Evolutionary conservation across 2,797 vertebrate genomes (phyloP), one percentile per base, ranked within the genome.

Genomic region (Sparus aurata): DNA sequence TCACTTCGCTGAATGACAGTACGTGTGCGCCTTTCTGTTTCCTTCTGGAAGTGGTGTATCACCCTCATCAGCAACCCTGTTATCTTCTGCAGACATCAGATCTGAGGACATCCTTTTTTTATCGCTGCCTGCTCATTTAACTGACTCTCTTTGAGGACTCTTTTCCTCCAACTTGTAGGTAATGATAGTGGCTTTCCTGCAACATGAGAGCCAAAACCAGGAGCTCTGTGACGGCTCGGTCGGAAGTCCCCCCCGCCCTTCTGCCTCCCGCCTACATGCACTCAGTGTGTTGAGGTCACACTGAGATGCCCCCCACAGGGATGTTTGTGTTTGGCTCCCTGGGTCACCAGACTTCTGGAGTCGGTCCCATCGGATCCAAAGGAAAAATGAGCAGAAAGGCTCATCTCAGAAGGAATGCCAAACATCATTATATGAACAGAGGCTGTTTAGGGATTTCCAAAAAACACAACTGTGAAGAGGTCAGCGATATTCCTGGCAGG

Each of bases 341-440:
- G 77, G 77, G 86, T 83, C 91, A 81, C 89, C 91, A 92, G 92
- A 92, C 88, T 83, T 73, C 82, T 90, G 91, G 90, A 92, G 89
- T 90, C 83, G 7, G 49, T 88, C 92, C 89, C 85, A 84, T 90
- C 75, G 89, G 90, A 94, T 92, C 85, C 57, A 65, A 84, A 88
- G 59, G 71, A 87, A 93, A 93, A 93, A 92, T 72, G 43, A 87
- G 78, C 75, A 72, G 62, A 89, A 83, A 85, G 87, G 78, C 67
- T 63, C 22, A 10, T 70, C 77, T 92, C 69, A 60, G 70, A 87
- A 84, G 55, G 73, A 84, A 89, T 84, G 91, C 90, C 87, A 93
- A 91, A 83, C 59, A 78, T 80, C 87, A 90, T 93, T 90, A 87
- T 79, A 77, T 90, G 86, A 90, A 90, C 82, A 74, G 80, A 75